phyloP scores from a whole-genome alignment of 2,113 vertebrate species.

The Mola mola region DNA sequence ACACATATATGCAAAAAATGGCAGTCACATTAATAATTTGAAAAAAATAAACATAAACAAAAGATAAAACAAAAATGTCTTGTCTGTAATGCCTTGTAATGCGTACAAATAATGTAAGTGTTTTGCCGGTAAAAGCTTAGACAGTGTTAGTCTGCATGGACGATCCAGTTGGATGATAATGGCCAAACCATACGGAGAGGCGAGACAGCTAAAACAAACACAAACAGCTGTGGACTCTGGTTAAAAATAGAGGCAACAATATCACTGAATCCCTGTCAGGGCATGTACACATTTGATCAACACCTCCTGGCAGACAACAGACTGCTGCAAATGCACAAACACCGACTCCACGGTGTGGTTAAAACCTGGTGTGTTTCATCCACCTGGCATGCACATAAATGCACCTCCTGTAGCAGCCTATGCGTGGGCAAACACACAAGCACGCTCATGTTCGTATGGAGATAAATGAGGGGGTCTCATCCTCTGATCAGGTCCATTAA shows the following conservation, averaged over 20 bases:
- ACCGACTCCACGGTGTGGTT: background rate
- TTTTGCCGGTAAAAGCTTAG: too few species aligned
- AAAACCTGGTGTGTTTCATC: background rate
- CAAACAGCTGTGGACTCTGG: constrained; percentile 13
- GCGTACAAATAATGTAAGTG: background rate
- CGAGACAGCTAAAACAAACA: background rate
- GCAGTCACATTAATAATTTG: constrained; percentile 15
- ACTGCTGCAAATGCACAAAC: constrained; percentile 9
- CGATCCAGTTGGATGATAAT: constrained; percentile 2
- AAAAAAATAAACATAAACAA: background rate
- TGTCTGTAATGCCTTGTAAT: constrained; percentile 5
- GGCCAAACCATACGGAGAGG: background rate
- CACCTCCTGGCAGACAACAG: constrained; percentile 3
- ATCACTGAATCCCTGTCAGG: constrained; percentile 29
- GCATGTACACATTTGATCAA: constrained; percentile 37
- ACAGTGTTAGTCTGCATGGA: too few species aligned
- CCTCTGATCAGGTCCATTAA: constrained; percentile 36
- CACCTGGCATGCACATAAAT: constrained; percentile 1
- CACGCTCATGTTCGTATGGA: background rate
- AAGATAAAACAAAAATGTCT: too few species aligned
- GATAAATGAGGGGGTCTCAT: constrained; percentile 39
- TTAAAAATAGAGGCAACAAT: constrained; percentile 39
- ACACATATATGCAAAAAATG: constrained; percentile 7
- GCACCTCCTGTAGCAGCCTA: too few species aligned
- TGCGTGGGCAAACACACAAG: background rate